These are phyloP conservation scores for Solea senegalensis DNA, from an alignment of 2,113 vertebrate species.

Conservation along the genomic window DNA sequence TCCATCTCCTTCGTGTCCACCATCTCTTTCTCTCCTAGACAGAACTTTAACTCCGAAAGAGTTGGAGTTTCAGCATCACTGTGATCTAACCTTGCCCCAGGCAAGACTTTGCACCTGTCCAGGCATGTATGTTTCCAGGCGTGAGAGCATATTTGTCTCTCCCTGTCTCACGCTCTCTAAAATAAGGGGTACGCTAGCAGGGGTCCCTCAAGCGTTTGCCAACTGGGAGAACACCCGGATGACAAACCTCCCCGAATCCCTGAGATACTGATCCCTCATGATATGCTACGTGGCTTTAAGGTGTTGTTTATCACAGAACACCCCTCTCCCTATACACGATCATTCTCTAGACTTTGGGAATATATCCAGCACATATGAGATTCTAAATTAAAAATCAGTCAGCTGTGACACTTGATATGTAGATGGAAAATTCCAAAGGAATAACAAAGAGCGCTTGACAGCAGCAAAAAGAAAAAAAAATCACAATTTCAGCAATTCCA, in stretches of 20 bases:
- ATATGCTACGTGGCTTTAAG: constrained; percentile 75
- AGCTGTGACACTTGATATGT: constrained; percentile 70
- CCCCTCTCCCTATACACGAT: constrained; percentile 31
- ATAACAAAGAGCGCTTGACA: constrained; percentile 53
- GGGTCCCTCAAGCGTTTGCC: constrained; percentile 60
- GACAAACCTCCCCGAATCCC: constrained; percentile 76
- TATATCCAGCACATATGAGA: constrained; percentile 77
- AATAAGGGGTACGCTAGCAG: constrained; percentile 57
- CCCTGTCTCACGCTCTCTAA: constrained; percentile 41
- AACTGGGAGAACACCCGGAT: constrained; percentile 59
- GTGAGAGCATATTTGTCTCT: constrained; percentile 61
- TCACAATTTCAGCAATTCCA: constrained; percentile 26
- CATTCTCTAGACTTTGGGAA: constrained; percentile 64
- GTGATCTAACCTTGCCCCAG: constrained; percentile 73
- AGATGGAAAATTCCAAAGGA: constrained; percentile 56
- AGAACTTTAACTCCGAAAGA: constrained; percentile 42
- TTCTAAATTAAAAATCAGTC: constrained; percentile 82
- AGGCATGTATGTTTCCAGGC: constrained; percentile 75
- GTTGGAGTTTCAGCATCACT: constrained; percentile 55
- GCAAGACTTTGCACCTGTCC: constrained; percentile 78
- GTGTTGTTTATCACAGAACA: constrained; percentile 79
- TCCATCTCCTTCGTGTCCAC: constrained; percentile 40
- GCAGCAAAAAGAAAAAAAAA: constrained; percentile 28
- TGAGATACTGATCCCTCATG: constrained; percentile 74
- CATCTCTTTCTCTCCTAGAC: constrained; percentile 22